Evolutionary conservation across 2,797 vertebrate genomes (phyloP), one percentile per base, ranked within the genome.

Genomic region (Thripadectes ignobilis): DNA sequence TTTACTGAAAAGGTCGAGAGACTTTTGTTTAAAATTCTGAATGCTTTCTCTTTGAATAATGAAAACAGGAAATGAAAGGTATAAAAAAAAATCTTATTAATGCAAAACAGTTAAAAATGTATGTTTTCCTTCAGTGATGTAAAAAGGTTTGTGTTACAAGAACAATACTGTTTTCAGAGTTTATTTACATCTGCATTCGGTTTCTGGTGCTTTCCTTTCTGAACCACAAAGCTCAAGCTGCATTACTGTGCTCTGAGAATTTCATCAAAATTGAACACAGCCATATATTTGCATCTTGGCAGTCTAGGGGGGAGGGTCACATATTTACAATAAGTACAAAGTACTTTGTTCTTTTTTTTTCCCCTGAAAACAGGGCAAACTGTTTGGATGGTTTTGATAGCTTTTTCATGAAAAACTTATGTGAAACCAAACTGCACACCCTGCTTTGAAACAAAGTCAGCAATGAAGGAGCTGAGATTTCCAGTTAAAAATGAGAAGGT

Each of bases 401-500:
- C 8, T 36, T 77, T 73, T 87, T 39, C 20, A 61, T n/a, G 1
- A 43, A 43, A 48, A 52, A 41, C 61, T 63, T 39, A 18, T 9
- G 34, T 36, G 27, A 80, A 91, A 75, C 26, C 32, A 16, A 89
- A 58, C 71, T 89, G 57, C 52, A 79, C 63, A 67, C 43, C 20
- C 29, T 72, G 43, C 71, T 67, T 94, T 80, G 76, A 95, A 85
- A 84, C 23, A 90, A 90, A 51, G 66, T 89, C 76, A 92, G 34
- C 61, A 43, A 66, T 41, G 46, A 94, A 43, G 65, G 41, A 79
- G 63, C 17, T 58, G 4, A 90, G 27, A 61, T 93, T 91, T 85
- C 61, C 32, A 84, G 54, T 89, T 95, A 67, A 92, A 80, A 95
- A 85, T 57, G 20, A 88, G 85, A 95, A 81, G 68, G 34, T 88